These are phyloP conservation scores for Tribolium madens DNA, from an alignment of 1,140 invertebrate genomes.

Conservation along the genomic window DNA sequence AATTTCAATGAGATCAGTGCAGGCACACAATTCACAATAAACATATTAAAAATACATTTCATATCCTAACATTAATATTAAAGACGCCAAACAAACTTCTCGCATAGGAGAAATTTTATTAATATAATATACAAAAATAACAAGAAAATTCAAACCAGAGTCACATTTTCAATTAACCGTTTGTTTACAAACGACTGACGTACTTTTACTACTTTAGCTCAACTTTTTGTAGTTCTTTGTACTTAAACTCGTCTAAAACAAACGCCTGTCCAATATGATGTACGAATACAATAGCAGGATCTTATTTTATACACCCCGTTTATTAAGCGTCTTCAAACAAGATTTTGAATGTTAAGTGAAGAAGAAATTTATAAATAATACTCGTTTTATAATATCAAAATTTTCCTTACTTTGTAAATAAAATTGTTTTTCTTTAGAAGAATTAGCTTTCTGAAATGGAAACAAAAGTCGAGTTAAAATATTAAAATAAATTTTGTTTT, in stretches of 20 bases:
- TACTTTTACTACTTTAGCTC: conserved; percentile 22
- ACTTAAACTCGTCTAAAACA: conserved; percentile 27
- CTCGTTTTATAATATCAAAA: conserved; percentile 2
- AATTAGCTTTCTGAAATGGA: conserved; percentile 11
- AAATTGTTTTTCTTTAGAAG: conserved; percentile 15
- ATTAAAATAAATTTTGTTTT: conserved; percentile 8
- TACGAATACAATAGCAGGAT: conserved; percentile 1
- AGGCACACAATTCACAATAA: conserved; percentile 20
- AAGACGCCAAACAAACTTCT: not conserved
- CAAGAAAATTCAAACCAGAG: not conserved
- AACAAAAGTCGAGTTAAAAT: conserved; percentile 5
- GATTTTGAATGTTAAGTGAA: not conserved
- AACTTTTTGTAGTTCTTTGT: conserved; percentile 30
- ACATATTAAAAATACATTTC: not conserved
- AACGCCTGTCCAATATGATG: conserved; percentile 25
- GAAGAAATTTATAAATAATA: conserved; percentile 21
- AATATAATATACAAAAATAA: not conserved
- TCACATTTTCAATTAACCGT: conserved; percentile 11
- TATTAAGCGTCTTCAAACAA: conserved; percentile 16
- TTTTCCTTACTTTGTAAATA: conserved; percentile 6
- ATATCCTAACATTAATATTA: conserved; percentile 7
- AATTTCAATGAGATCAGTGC: conserved; percentile 9
- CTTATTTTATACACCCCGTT: conserved; percentile 12
- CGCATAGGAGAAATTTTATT: not conserved
- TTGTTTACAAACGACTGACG: conserved; percentile 22